Evolutionary conservation across 2,888 invertebrate genomes (phyloP), one percentile per base, ranked within the genome.

Genomic region (Halictus ligatus): DNA sequence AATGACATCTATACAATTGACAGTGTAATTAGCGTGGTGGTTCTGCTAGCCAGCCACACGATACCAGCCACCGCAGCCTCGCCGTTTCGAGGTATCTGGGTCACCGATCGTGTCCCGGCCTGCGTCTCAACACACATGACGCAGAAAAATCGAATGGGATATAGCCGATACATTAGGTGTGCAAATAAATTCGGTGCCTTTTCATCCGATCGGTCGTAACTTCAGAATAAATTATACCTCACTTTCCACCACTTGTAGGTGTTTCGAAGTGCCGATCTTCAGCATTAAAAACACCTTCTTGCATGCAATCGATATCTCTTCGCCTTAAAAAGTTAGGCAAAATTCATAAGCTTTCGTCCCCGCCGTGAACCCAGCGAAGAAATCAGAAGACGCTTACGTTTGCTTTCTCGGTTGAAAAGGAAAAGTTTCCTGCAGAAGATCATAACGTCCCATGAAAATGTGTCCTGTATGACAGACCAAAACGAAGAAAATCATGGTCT

Each of bases 1-100:
- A 83, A 87, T 87, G 78, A 87, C 83, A 78, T 83, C 78, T 74
- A 76, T 81, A 83, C 83, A 80, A 87, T 83, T 69, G 75, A 78
- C 50, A 29, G 60, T 64, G 78, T 78, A 87, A 87, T 86, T 87
- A 87, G 67, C 64, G 60, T 46, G 12, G 54, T 40, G 64, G 80
- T 73, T 64, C 60, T 78, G 78, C 50, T 74, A 72, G 54, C 46
- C 46, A 50, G 25, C 29, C 54, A 54, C 60, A 76, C 58, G 67
- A 25, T 58, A 78, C 50, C 72, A 48, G 60, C 43, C 67, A 69
- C 64, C 29, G 21, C 46, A 71, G 75, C 46, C 72, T 43, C 75
- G 21, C 46, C 73, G 58, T 73, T 67, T 7, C 25, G 21, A 78
- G 72, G 35, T 76, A 87, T 87, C 35, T 86, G 75, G 76, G 87